phyloP scores from a whole-genome alignment of 1,140 invertebrate species.

The Neodiprion virginianus region DNA sequence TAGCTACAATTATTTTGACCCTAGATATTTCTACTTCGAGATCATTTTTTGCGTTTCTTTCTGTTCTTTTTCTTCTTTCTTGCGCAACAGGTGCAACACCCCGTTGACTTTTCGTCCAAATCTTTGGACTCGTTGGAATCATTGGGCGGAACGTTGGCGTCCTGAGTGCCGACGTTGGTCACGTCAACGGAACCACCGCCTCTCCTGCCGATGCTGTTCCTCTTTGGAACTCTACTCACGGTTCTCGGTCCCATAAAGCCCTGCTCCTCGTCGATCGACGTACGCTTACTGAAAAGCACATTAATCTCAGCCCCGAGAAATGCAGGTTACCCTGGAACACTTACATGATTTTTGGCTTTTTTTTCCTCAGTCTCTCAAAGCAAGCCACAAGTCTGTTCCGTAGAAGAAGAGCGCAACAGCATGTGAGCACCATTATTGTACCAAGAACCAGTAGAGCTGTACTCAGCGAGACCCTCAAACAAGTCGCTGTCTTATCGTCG shows the following conservation, averaged over 20 bases:
- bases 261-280: not conserved
- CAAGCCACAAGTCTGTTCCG: slow-evolving; percentile 36
- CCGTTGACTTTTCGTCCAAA: slow-evolving; percentile 38
- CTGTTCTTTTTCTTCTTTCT: slow-evolving; percentile 50
- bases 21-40: too few species aligned
- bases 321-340: too few species aligned
- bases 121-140: slow-evolving; percentile 27
- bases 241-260: not conserved
- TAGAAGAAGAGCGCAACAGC: slow-evolving; percentile 47
- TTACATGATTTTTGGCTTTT: slow-evolving; percentile 27
- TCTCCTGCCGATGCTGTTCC: slow-evolving; percentile 22
- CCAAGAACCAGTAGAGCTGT: slow-evolving; percentile 16
- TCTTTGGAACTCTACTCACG: slow-evolving; percentile 32
- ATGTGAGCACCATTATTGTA: slow-evolving; percentile 37
- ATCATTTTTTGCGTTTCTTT: slow-evolving; percentile 27
- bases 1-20: too few species aligned
- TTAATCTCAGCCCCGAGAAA: too few species aligned
- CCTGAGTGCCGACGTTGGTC: slow-evolving; percentile 35
- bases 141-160: slow-evolving; percentile 21
- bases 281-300: not conserved
- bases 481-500: not conserved
- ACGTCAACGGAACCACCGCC: slow-evolving; percentile 27
- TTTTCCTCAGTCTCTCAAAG: slow-evolving; percentile 31
- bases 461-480: slow-evolving; percentile 20
- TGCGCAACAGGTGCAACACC: slow-evolving; percentile 45